phyloP scores from a whole-genome alignment of 1,140 invertebrate genomes.

The Ceratosolen fusciceps region DNA sequence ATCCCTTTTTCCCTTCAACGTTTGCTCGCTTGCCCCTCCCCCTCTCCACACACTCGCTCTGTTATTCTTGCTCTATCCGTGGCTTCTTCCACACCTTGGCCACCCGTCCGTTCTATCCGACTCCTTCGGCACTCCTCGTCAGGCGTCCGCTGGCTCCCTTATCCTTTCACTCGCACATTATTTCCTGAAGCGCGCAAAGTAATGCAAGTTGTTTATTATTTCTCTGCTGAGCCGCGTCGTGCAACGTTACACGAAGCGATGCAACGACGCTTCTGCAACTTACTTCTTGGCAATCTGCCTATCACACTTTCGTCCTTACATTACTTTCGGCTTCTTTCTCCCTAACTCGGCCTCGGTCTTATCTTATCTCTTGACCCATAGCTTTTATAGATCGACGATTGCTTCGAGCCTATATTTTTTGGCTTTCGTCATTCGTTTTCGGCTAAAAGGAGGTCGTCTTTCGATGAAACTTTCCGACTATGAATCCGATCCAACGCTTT shows the following conservation, averaged over 20 bases:
- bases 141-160: not conserved
- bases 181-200: not conserved
- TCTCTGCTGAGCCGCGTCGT: not conserved
- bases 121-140: no score
- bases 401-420: not conserved
- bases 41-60: constrained; percentile 17
- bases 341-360: not conserved
- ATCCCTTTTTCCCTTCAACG: constrained; percentile 28
- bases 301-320: not conserved
- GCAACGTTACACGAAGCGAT: not conserved
- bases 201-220: constrained; percentile 3
- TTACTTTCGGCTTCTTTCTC: not conserved
- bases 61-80: no score
- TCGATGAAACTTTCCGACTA: not conserved
- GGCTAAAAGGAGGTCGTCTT: not conserved
- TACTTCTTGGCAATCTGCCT: constrained; percentile 34
- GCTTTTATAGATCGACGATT: not conserved
- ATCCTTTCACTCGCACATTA: not conserved
- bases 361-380: not conserved
- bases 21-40: constrained; percentile 36
- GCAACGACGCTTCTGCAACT: not conserved
- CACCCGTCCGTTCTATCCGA: no score
- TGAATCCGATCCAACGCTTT: not conserved
- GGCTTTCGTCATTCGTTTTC: not conserved
- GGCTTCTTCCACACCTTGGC: no score